Percentiles rank a stretch among this genome's conserved stretches.
phyloP scores from a whole-genome alignment of 2,797 vertebrate species.

The Holocentrus rufus region DNA sequence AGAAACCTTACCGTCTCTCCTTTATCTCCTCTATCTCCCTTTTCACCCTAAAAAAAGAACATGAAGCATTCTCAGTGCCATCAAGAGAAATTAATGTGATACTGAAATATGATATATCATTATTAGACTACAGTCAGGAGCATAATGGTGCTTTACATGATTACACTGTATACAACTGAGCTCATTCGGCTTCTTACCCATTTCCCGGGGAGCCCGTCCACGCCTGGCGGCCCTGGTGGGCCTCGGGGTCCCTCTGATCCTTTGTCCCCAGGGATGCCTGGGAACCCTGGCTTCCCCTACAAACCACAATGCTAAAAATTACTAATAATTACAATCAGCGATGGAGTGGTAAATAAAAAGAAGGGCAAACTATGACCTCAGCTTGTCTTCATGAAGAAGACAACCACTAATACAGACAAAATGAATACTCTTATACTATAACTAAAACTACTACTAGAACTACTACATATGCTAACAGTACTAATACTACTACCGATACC shows the following conservation, averaged over 20 bases:
- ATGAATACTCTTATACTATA: too few species aligned
- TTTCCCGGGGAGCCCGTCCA: constrained; percentile 84
- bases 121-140: neutral
- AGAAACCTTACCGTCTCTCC: constrained; percentile 79
- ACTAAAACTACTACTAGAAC: too few species aligned
- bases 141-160: neutral
- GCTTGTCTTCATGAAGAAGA: too few species aligned
- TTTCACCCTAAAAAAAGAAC: constrained; percentile 69
- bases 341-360: neutral
- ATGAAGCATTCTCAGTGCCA: neutral
- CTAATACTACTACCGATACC: too few species aligned
- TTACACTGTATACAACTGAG: neutral
- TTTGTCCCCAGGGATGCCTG: constrained; percentile 84
- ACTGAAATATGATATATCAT: neutral
- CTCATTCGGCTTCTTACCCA: constrained; percentile 71
- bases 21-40: constrained; percentile 74
- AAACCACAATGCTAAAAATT: constrained; percentile 4
- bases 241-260: constrained; percentile 80
- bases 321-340: neutral
- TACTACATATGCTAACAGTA: too few species aligned
- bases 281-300: constrained; percentile 83
- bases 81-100: neutral
- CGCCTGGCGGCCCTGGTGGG: constrained; percentile 82
- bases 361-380: too few species aligned
- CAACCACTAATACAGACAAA: too few species aligned